Base-by-base conservation (phyloP, 2,797 vertebrate species). In the Girardinus metallicus region DNA sequence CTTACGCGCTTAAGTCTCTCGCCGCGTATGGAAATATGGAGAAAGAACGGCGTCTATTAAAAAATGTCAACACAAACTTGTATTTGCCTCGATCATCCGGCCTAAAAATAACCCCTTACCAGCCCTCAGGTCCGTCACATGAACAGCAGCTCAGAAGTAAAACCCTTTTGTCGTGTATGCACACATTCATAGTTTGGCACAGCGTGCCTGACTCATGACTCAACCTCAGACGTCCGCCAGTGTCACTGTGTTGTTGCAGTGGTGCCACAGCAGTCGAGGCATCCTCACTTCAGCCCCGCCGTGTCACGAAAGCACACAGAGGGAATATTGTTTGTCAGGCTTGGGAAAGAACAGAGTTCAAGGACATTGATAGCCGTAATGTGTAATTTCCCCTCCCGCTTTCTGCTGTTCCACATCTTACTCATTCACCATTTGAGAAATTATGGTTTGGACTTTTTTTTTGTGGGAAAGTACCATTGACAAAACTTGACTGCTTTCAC, bases 321-420 rank as follows among this genome's bases (percentile, higher is more conserved):
- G 90, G 85, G 36, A 29, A 84, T 86, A 94, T 95, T 95, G 95
- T 96, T 92, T 83, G 12, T 51, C 81, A 1, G 80, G 90, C 94
- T 94, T 94, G 95, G 94, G 94, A 95, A 96, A 94, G 87, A 94
- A 90, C 93, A 87, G 90, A 89, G 87, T 92, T 93, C 86, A 92
- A 91, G 93, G 91, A 91, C 93, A 95, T 95, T 93, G 94, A 95
- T 93, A 95, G 94, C 87, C 78, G 90, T 84, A 84, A 94, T 93
- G 93, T 94, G 89, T 93, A 92, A 95, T 94, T 93, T 90, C 84
- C 91, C 90, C 49, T 89, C 88, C 85, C 39, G 85, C 85, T 72
- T 73, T 75, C 79, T 57, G 57, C 77, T 71, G 31, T 36, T 76
- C 68, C 85, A 84, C 84, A 88, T 94, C 92, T 89, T 90, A 87